Evolutionary conservation across 2,797 vertebrate genomes (phyloP), one percentile per base, ranked within the genome.

Genomic region (Peromyscus aztecus): DNA sequence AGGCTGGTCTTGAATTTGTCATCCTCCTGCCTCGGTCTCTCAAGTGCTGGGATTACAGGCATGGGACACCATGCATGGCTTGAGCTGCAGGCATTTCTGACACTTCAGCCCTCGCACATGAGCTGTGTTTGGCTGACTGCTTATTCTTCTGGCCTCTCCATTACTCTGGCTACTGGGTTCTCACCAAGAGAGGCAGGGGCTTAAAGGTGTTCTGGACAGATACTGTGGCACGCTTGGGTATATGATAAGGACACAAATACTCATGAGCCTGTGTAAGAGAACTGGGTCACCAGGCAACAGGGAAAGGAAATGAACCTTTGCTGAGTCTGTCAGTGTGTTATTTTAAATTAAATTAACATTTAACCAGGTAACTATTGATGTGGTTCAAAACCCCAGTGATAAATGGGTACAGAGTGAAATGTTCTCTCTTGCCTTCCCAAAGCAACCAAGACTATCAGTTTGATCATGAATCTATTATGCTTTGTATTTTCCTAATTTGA

Each of bases 311-410:
- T 4, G 0, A 65, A 40, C 52, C 59, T n/a, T 17, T 78, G 75
- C 83, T 88, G 52, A 90, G 59, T 80, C 46, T 9, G 77, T 88
- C 21, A 10, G 7, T 34, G 43, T 71, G 55, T 67, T 55, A 43
- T 69, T 90, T 92, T 57, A 90, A 95, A 40, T 92, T 57, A 87
- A 95, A 40, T 78, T 67, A 94, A 85, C 40, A 91, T 85, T 88
- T 95, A 95, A 92, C 88, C 52, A 92, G 85, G 49, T 37, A 90
- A 57, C 76, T 88, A 85, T 61, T 89, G 49, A 69, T 78, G 61
- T 49, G 71, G 40, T 83, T 97, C 55, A 90, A 95, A 94, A 71
- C 52, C 90, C 80, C 73, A 94, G 80, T 61, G 81, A 92, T 49
- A 94, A 95, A 82, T 73, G 12, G 19, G 67, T 55, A 77, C 69